Evolutionary conservation across 2,797 vertebrate genomes (phyloP), one percentile per base, ranked within the genome.

Genomic region (Thunnus albacares): DNA sequence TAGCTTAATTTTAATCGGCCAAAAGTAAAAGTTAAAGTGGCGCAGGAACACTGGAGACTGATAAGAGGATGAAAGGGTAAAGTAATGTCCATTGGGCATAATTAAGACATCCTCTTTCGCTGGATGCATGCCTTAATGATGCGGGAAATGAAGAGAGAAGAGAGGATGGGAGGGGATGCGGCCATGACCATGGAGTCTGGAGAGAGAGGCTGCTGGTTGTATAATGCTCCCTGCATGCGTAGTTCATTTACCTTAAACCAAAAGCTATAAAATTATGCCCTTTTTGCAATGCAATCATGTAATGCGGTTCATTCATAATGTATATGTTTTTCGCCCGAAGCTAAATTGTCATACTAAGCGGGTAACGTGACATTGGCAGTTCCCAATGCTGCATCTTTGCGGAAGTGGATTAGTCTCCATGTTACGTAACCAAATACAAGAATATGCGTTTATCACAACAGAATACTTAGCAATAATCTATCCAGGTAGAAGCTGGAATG

Each of bases 361-460:
- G 59, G 41, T 53, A 41, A 76, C 85, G 84, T 92, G 89, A 91
- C 89, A 83, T 83, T 88, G 74, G 76, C 22, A 38, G 75, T 66
- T 83, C 61, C 61, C 65, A 14, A 7, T 74, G 81, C 86, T 87
- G 86, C 90, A 92, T 93, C 92, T 89, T 86, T 94, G 87, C 90
- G 91, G 91, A 93, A 94, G 92, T 93, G 85, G 89, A 84, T 89
- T 86, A 85, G 81, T 57, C 79, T 88, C 86, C 86, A 63, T 82
- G 80, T 94, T 93, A 92, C 13, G 76, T 89, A 92, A 93, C 71
- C 30, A 11, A 1, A 4, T 33, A 52, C 10, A 28, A n/a, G 73
- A 79, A 61, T 22, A 11, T 6, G 38, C 4, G 20, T 55, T 35
- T 43, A 58, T 75, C 12, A 1, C 22, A 6, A 5, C 11, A 24